A percentile compares a stretch with the other conserved stretches of the same genome.
These are phyloP conservation scores for Tricholauxania praeusta DNA, from an alignment of 2,888 invertebrate genomes.

Conservation along the genomic window DNA sequence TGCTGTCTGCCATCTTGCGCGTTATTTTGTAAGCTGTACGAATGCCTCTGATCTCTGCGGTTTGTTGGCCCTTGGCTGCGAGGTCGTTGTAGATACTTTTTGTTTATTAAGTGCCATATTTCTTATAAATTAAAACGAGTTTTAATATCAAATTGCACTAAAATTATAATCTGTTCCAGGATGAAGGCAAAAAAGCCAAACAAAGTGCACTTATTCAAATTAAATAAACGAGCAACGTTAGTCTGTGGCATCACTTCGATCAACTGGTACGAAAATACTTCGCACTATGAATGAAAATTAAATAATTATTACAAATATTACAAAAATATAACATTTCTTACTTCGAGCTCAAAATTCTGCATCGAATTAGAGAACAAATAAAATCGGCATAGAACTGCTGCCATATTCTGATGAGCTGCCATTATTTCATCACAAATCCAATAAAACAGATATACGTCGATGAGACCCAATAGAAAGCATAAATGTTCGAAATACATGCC, in stretches of 20 bases:
- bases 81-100: too few relatives aligned
- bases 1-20: too few relatives aligned
- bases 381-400: background rate
- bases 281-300: background rate
- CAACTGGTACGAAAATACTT: background rate
- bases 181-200: conserved; percentile 6
- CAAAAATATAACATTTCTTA: too few relatives aligned
- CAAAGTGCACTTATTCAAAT: background rate
- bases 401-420: background rate
- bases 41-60: too few relatives aligned
- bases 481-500: background rate
- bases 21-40: too few relatives aligned
- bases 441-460: background rate
- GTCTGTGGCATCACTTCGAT: too few relatives aligned
- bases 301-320: background rate
- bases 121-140: background rate
- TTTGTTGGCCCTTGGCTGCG: too few relatives aligned
- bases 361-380: too few relatives aligned
- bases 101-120: too few relatives aligned
- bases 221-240: background rate
- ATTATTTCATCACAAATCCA: background rate
- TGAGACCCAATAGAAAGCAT: background rate
- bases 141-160: background rate
- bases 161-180: background rate
- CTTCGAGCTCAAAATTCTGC: too few relatives aligned